A percentile compares a stretch with the other conserved stretches of the same genome.
Evolutionary conservation across 2,888 invertebrate genomes (phyloP).

Genomic region (Drymonia ruficornis): DNA sequence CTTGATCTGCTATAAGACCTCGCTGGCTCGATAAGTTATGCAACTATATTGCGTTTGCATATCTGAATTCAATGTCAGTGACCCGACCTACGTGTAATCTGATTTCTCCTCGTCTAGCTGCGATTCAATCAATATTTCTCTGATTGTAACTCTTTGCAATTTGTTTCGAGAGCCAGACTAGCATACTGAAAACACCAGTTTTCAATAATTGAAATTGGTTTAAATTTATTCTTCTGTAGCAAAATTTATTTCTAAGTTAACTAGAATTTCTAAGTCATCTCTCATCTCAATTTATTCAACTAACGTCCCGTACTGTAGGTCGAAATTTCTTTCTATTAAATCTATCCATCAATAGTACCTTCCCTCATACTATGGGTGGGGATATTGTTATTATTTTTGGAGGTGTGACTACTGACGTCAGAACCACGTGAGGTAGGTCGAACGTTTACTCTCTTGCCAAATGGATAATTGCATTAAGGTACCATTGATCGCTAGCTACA

Average conservation of each 20-base stretch:
- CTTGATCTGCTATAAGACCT: slow-evolving; percentile 9
- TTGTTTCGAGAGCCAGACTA: background rate
- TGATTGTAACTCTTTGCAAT: background rate
- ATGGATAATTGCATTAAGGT: slow-evolving; percentile 35
- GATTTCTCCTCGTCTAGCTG: background rate
- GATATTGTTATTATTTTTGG: slow-evolving; percentile 15
- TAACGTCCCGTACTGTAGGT: background rate
- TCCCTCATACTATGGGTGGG: background rate
- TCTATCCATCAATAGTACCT: background rate
- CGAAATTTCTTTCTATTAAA: background rate
- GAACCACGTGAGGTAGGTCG: slow-evolving; percentile 64
- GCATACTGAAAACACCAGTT: background rate
- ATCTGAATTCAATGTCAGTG: slow-evolving; percentile 28
- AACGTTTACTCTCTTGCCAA: slow-evolving; percentile 55
- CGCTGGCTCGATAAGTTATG: slow-evolving; percentile 7
- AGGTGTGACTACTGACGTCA: slow-evolving; percentile 51
- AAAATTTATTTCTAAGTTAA: background rate
- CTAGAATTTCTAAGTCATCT: background rate
- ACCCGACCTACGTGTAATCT: slow-evolving; percentile 20
- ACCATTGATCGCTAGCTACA: background rate
- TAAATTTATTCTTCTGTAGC: background rate
- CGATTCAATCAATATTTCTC: background rate
- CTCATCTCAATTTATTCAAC: background rate
- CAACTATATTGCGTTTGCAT: slow-evolving; percentile 13
- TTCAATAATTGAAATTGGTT: background rate